Conservation (phyloP, 2,888 invertebrate genomes). For the Congeria kusceri region DNA sequence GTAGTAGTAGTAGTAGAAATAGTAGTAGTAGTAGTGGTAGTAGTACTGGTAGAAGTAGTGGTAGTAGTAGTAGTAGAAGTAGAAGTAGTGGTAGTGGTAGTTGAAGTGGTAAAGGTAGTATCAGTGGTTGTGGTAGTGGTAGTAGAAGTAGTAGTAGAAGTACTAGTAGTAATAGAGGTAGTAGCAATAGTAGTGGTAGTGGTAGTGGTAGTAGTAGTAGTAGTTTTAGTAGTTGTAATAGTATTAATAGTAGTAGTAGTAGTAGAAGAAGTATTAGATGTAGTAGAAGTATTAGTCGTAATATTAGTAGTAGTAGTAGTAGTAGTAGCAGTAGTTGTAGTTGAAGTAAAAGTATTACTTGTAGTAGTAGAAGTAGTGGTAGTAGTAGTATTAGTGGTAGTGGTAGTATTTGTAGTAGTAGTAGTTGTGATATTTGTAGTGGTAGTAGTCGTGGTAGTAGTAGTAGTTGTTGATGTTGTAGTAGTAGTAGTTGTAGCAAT, state of each 20-base stretch:
- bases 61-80: slow-evolving; percentile 30
- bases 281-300: slow-evolving; percentile 20
- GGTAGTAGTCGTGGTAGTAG: slow-evolving; percentile 1
- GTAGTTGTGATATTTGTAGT: background rate
- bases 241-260: slow-evolving; percentile 48
- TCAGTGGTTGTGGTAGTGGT: slow-evolving; percentile 85
- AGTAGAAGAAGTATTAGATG: slow-evolving; percentile 12
- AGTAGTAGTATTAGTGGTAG: slow-evolving; percentile 3
- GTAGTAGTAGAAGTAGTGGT: slow-evolving; percentile 30
- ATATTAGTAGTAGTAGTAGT: slow-evolving; percentile 17
- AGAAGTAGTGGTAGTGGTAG: slow-evolving; percentile 32
- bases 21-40: slow-evolving; percentile 29
- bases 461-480: background rate
- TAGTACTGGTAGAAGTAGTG: slow-evolving; percentile 13
- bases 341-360: slow-evolving; percentile 19
- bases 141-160: slow-evolving; percentile 40
- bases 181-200: slow-evolving; percentile 41
- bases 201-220: slow-evolving; percentile 54
- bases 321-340: slow-evolving; percentile 20
- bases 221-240: slow-evolving; percentile 53
- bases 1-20: slow-evolving; percentile 39
- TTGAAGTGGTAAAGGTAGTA: slow-evolving; percentile 52
- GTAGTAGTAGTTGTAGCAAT: background rate
- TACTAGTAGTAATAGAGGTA: slow-evolving; percentile 44
- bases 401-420: slow-evolving; percentile 7